phyloP scores from a whole-genome alignment of 2,113 vertebrate species.

The Corvus moneduloides region DNA sequence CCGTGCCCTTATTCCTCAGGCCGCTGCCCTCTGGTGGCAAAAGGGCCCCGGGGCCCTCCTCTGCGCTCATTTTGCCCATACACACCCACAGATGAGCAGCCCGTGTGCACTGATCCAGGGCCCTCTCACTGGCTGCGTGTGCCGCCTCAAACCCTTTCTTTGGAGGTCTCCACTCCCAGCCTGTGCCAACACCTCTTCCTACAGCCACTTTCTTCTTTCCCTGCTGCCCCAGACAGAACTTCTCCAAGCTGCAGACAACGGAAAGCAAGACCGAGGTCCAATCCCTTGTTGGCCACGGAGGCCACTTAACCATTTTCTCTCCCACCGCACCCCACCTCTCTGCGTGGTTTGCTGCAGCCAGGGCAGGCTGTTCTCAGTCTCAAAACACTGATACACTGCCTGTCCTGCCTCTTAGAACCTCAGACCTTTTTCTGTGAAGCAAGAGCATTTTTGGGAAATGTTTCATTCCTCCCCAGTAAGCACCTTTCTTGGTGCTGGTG shows the following conservation, averaged over 20 bases:
- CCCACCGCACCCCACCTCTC: not conserved
- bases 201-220: not conserved
- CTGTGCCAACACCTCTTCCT: not conserved
- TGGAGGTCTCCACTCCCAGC: not conserved
- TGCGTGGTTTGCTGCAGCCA: not conserved
- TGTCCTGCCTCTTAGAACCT: not conserved
- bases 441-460: not conserved
- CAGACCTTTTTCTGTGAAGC: not conserved
- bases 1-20: no score
- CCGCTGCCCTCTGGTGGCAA: not conserved
- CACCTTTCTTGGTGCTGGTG: not conserved
- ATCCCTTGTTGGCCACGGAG: not conserved
- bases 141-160: not conserved
- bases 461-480: not conserved
- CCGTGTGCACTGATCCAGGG: accelerated
- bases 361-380: not conserved
- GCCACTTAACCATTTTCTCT: not conserved
- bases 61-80: not conserved
- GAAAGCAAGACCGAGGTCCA: not conserved
- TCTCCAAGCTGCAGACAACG: not conserved
- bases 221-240: not conserved
- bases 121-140: not conserved
- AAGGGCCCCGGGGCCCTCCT: no score
- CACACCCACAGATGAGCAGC: accelerated
- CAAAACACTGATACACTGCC: not conserved